A percentile compares a stretch with the other conserved stretches of the same genome.
These are phyloP conservation scores for Drosophila virilis DNA, from an alignment of 1,140 invertebrate species.

Conservation along the genomic window DNA sequence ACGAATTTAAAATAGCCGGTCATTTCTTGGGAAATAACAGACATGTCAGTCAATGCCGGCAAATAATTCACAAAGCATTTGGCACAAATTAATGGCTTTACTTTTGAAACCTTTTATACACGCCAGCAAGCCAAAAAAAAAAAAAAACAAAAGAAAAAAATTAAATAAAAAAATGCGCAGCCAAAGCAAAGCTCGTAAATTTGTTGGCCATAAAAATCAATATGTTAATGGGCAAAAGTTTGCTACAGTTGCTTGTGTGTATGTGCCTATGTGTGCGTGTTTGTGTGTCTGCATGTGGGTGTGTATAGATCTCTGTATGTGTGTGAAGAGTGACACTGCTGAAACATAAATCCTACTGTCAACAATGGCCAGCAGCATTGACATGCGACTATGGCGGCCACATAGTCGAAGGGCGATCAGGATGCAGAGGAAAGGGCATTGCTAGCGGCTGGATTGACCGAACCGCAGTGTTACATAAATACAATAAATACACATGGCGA, in stretches of 20 bases:
- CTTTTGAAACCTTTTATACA: constrained; percentile 74
- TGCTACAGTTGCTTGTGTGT: constrained; percentile 38
- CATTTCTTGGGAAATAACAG: constrained; percentile 1
- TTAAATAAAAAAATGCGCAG: constrained; percentile 35
- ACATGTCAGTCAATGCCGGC: constrained; percentile 18
- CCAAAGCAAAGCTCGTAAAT: constrained; percentile 71
- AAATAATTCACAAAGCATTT: constrained; percentile 61
- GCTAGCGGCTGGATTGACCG: constrained; percentile 46
- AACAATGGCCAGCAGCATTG: constrained; percentile 81
- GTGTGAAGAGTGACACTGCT: constrained; percentile 58
- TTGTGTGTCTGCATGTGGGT: constrained; percentile 2
- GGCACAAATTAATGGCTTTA: constrained; percentile 76
- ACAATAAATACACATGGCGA: constrained; percentile 76
- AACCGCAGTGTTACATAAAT: constrained; percentile 66
- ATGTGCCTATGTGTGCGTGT: constrained; percentile 7
- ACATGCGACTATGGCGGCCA: constrained; percentile 57
- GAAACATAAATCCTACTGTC: constrained; percentile 81
- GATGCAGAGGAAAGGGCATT: constrained; percentile 10
- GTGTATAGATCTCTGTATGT: constrained; percentile 2
- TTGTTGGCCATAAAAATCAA: constrained; percentile 80
- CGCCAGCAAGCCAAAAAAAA: constrained; percentile 40
- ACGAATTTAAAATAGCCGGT: neutral
- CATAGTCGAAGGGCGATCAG: constrained; percentile 29
- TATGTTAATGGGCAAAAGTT: constrained; percentile 78
- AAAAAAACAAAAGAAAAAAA: constrained; percentile 8